Base-by-base conservation (phyloP, 2,797 vertebrate genomes). In the Spea hammondii region DNA sequence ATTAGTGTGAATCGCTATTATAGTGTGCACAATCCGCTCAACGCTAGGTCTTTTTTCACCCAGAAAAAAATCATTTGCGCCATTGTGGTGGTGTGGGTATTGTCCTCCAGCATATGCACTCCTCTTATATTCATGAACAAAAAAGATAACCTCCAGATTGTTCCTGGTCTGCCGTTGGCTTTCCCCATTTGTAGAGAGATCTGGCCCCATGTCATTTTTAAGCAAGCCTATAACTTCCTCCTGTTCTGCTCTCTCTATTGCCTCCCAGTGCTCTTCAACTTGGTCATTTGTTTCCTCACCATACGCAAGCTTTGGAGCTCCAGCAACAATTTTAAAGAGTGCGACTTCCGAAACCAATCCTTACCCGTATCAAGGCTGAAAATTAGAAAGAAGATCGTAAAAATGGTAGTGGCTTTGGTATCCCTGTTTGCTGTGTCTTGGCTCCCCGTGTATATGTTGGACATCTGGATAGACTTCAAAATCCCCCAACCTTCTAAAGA, bases 181-280 rank as follows among this genome's bases (percentile, higher is more conserved):
- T 92, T 96, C 82, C 88, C 93, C 79, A 91, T 96, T 49, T 97
- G 96, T 88, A 92, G 93, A 82, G 96, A 97, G 86, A 90, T 93
- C 66, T 97, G 96, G 96, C 94, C 95, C 11, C 91, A 93, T 78
- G 92, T 92, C 62, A 92, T 89, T 60, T 91, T 96, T 8, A 96
- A 95, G 85, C 95, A 95, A 86, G 93, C 94, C 83, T 97, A 93
- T 71, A 96, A 95, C 7, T 94, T 95, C 13, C 89, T 97, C 44
- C 92, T 97, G 46, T 97, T 97, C 83, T 92, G 95, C n/a, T 89
- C 91, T 62, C 94, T 97, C 82, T 97, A 97, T 89, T 96, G 95
- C 86, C 87, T 97, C 70, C 96, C 96, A 0, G 96, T 97, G 64
- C 90, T 94, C 44, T 97, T 97, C 85, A 97, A 97, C 88, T 90